A percentile compares a stretch with the other conserved stretches of the same genome.
Evolutionary conservation across 1,140 invertebrate species (phyloP).

Genomic region (Matsumurasca onukii): DNA sequence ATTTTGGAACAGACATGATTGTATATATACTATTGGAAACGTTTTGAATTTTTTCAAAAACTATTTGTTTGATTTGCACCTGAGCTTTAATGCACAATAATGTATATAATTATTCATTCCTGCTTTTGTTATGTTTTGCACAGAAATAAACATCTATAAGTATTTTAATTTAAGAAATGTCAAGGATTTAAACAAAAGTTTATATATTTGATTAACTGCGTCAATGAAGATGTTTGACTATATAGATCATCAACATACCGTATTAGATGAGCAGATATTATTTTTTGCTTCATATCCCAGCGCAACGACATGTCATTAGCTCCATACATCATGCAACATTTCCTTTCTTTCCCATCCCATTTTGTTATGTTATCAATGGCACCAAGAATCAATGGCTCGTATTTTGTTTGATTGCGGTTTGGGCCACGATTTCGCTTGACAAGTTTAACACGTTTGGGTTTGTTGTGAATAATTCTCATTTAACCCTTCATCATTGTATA

Average conservation of each 20-base stretch:
- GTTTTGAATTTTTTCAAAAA: too few species aligned
- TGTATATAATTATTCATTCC: conserved; percentile 1
- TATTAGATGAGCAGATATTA: too few species aligned
- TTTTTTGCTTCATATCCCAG: too few species aligned
- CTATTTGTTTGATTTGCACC: conserved; percentile 6
- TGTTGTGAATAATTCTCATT: conserved; percentile 5
- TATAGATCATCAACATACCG: too few species aligned
- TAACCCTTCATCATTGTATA: too few species aligned
- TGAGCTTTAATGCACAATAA: neutral
- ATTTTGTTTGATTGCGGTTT: neutral
- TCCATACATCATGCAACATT: too few species aligned
- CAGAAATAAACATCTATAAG: neutral
- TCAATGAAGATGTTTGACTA: too few species aligned
- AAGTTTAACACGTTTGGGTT: conserved; percentile 8
- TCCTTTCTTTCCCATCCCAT: too few species aligned
- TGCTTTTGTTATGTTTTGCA: conserved; percentile 1
- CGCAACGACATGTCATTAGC: too few species aligned
- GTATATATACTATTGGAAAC: too few species aligned
- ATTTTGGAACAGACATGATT: too few species aligned
- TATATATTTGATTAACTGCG: neutral
- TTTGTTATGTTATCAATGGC: conserved; percentile 31
- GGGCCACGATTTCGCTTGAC: neutral
- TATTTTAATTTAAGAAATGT: neutral
- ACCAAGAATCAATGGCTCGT: conserved; percentile 55
- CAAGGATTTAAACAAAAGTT: neutral